Conservation (phyloP, 1,140 invertebrate genomes). For the Delia radicum region DNA sequence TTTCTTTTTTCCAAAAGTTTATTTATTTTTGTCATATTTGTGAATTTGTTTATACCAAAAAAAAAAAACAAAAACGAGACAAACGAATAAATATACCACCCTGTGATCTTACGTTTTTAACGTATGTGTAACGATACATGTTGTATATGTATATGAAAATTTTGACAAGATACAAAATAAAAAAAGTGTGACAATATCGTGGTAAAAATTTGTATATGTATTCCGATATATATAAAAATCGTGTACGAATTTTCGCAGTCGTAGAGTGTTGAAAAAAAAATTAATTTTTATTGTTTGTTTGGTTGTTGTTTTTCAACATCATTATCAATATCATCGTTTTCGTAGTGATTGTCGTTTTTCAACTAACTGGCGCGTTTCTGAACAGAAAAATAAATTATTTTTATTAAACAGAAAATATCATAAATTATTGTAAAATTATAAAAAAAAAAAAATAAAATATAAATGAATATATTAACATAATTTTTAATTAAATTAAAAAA, state of each 20-base stretch:
- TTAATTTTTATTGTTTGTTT: slow-evolving; percentile 31
- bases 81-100: too few species aligned
- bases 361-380: neutral
- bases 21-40: neutral
- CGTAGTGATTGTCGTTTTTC: neutral
- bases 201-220: neutral
- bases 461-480: neutral
- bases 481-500: neutral
- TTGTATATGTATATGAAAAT: neutral
- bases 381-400: neutral
- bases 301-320: slow-evolving; percentile 30
- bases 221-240: neutral
- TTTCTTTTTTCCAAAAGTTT: neutral
- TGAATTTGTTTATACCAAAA: neutral
- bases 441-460: neutral
- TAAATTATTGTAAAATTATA: neutral
- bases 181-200: slow-evolving; percentile 1
- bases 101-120: neutral
- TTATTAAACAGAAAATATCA: neutral
- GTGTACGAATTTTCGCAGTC: neutral
- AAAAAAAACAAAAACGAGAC: neutral
- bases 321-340: slow-evolving; percentile 15
- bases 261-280: slow-evolving; percentile 3
- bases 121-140: neutral
- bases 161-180: neutral